phyloP scores from a whole-genome alignment of 2,888 invertebrate genomes.

The Nomada ruficornis region DNA sequence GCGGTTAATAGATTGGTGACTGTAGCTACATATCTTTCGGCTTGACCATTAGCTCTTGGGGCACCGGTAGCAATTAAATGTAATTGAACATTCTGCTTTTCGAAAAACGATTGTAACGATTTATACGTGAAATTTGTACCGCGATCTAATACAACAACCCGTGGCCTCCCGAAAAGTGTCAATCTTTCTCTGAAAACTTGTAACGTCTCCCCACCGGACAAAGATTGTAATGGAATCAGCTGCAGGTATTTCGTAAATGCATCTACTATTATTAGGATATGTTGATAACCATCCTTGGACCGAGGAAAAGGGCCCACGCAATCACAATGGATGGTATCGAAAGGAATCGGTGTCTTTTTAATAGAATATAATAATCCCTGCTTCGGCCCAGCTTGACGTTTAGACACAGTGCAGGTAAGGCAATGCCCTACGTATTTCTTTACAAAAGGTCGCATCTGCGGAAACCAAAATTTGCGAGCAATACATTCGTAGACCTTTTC shows the following conservation, averaged over 20 bases:
- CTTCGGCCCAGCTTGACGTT: slow-evolving; percentile 10
- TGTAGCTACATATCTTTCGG: neutral
- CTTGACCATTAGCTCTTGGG: neutral
- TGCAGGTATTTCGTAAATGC: slow-evolving; percentile 4
- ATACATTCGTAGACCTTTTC: too few relatives aligned
- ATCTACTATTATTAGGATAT: slow-evolving; percentile 10
- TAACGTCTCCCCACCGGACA: neutral
- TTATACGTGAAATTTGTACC: slow-evolving; percentile 3
- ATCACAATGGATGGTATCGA: neutral
- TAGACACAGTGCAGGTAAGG: neutral
- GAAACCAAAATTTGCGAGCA: too few relatives aligned
- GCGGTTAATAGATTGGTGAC: neutral
- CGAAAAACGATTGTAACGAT: neutral
- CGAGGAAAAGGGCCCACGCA: neutral
- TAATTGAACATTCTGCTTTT: neutral
- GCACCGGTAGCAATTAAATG: slow-evolving; percentile 7
- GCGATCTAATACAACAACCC: slow-evolving; percentile 1
- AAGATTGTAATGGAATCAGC: slow-evolving; percentile 6
- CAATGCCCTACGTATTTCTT: too few relatives aligned
- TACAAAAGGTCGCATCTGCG: too few relatives aligned
- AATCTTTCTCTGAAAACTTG: neutral
- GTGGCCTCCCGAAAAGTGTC: slow-evolving; percentile 18
- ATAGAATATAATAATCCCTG: slow-evolving; percentile 12
- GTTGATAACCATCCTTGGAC: slow-evolving; percentile 11
- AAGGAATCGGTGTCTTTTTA: slow-evolving; percentile 1